A percentile compares a stretch with the other conserved stretches of the same genome.
Conservation (phyloP, 2,888 invertebrate genomes). For the Mesorhabditis belari region DNA sequence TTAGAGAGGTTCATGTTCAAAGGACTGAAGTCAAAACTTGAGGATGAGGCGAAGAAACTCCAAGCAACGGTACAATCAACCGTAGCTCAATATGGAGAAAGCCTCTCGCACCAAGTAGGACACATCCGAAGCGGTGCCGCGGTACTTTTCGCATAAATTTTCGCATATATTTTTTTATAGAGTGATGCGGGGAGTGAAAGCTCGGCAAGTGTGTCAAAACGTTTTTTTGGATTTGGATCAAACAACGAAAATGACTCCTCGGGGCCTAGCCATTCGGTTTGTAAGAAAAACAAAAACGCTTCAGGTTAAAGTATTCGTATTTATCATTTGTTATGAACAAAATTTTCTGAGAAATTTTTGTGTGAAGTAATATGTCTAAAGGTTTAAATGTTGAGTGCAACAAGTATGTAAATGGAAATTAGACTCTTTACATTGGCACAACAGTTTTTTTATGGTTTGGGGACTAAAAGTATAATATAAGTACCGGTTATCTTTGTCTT, state of each 20-base stretch:
- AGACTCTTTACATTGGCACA: too few species aligned
- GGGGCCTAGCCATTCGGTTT: slow-evolving; percentile 12
- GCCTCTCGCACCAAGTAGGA: slow-evolving; percentile 40
- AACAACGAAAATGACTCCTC: slow-evolving; percentile 2
- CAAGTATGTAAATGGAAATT: too few species aligned
- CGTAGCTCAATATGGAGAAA: slow-evolving; percentile 40
- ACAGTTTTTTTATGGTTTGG: too few species aligned
- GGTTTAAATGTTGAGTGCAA: too few species aligned
- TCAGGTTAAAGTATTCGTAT: background rate
- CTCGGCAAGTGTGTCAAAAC: slow-evolving; percentile 19
- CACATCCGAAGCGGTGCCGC: slow-evolving; percentile 28
- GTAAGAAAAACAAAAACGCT: too few species aligned
- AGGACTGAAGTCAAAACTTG: slow-evolving; percentile 47
- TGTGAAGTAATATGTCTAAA: too few species aligned
- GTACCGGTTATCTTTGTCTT: too few species aligned
- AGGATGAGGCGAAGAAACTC: slow-evolving; percentile 48
- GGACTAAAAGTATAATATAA: too few species aligned
- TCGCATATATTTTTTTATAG: slow-evolving; percentile 16
- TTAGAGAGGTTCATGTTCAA: too few species aligned
- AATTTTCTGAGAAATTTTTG: too few species aligned
- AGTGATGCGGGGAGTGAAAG: slow-evolving; percentile 45
- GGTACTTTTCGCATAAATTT: too few species aligned
- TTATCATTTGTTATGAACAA: too few species aligned
- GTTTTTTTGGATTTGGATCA: slow-evolving; percentile 10
- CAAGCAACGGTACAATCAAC: slow-evolving; percentile 30